Evolutionary conservation across 2,888 invertebrate genomes (phyloP), one percentile per base, ranked within the genome.

Genomic region (Tyria jacobaeae): DNA sequence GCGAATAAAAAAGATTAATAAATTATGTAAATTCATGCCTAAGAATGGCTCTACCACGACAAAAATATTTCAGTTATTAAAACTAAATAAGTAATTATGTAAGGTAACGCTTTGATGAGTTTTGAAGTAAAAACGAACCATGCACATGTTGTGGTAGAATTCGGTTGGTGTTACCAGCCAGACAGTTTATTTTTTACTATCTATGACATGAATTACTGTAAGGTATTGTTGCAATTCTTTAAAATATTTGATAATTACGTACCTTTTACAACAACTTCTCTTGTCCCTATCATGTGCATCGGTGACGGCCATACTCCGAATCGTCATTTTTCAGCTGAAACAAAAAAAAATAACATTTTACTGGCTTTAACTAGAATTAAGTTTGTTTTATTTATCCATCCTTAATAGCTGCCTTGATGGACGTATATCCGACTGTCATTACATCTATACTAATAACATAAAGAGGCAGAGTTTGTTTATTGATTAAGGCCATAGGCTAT

Each of bases 231-330:
- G 27, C 27, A 31, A 31, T 31, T 3, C 6, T 31, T 31, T 31
- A 31, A 7, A 31, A 31, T n/a, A n/a, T 37, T 37, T 3, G 15
- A 14, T 49, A 31, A 25, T 35, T 62, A 73, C 82, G 70, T 79
- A 90, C 92, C 89, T 74, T 68, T 59, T 67, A 37, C 82, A 90
- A 67, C 85, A 90, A 50, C 75, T 81, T 62, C 72, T 84, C 35
- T 78, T 78, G 0, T 87, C 83, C 15, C 80, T 77, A 7, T 84
- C 86, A 17, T 84, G 70, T 0, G 88, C 81, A 2, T 90, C 91
- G 0, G 88, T 89, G n/a, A 93, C 91, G 2, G 85, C 87, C 91
- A 93, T 90, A 52, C 89, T 91, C 31, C 84, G 85, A 54, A 91
- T 91, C 2, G 92, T 90, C 92, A 93, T 92, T 60, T 15, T 78